Evolutionary conservation across 2,797 vertebrate genomes (phyloP), one percentile per base, ranked within the genome.

Genomic region (Coccyzus lansbergi): DNA sequence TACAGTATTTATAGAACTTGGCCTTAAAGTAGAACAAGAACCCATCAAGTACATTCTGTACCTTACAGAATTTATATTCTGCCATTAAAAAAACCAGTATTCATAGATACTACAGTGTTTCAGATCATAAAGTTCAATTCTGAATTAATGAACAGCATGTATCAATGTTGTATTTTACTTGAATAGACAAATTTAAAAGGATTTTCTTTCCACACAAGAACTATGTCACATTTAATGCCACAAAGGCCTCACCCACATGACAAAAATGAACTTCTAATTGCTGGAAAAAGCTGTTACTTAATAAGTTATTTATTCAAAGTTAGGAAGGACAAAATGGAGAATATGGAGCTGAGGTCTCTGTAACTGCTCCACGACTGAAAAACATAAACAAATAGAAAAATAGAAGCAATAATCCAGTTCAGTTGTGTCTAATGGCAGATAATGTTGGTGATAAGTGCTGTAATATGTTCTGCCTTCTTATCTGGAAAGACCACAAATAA

Each of bases 351-450:
- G 69, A 60, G 70, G 64, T 79, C 72, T 79, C 15, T 56, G 36
- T 56, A 93, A 91, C 60, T 46, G 64, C 63, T 77, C 69, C 59
- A 55, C 59, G 83, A 16, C 28, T 56, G 62, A 86, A 81, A 95
- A 82, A 96, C 69, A 76, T 86, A 95, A 96, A 96, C 86, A 95
- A 92, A 95, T 62, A 42, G 74, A 94, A 88, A 83, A 69, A 58
- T 53, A 75, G 89, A 86, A 91, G 67, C 42, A n/a, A 17, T n/a
- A 76, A 81, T 71, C 20, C 59, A 38, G 28, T 80, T 88, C 79
- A 58, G 94, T 94, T 86, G 78, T 94, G 93, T 93, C 94, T 97
- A 86, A 79, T 67, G 88, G 90, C 78, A 79, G 67, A 94, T 94
- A 93, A 91, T 74, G 51, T 69, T 49, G 24, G 51, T 81, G 94